Conservation (phyloP, 2,113 vertebrate species). For the Bubo blakistoni region DNA sequence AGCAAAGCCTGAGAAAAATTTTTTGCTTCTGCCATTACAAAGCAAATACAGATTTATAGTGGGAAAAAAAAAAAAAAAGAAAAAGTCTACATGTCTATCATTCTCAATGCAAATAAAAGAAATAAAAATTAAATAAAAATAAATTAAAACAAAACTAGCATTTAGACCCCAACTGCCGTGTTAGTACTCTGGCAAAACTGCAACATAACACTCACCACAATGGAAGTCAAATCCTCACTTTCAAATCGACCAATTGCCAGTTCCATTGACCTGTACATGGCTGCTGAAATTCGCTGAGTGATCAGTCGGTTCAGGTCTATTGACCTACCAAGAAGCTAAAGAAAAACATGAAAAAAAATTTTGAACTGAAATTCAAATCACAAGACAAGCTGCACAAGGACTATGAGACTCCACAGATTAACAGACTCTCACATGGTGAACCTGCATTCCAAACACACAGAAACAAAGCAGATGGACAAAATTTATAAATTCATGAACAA, state of each 20-base stretch:
- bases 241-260: constrained; percentile 86
- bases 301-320: constrained; percentile 88
- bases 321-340: constrained; percentile 84
- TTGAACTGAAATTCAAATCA: background rate
- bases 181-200: background rate
- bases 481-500: background rate
- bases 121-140: background rate
- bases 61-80: background rate
- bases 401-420: background rate
- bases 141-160: background rate
- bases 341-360: background rate
- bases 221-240: constrained; percentile 87
- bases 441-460: background rate
- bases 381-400: background rate
- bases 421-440: background rate
- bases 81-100: background rate
- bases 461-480: background rate
- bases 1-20: background rate
- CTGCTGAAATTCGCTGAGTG: constrained; percentile 85
- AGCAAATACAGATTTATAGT: background rate
- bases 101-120: background rate
- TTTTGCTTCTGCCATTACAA: background rate
- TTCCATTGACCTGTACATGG: constrained; percentile 84
- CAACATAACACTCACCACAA: constrained; percentile 75
- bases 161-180: background rate